Evolutionary conservation across 2,888 invertebrate species (phyloP).

Genomic region (Dorcus hopei): DNA sequence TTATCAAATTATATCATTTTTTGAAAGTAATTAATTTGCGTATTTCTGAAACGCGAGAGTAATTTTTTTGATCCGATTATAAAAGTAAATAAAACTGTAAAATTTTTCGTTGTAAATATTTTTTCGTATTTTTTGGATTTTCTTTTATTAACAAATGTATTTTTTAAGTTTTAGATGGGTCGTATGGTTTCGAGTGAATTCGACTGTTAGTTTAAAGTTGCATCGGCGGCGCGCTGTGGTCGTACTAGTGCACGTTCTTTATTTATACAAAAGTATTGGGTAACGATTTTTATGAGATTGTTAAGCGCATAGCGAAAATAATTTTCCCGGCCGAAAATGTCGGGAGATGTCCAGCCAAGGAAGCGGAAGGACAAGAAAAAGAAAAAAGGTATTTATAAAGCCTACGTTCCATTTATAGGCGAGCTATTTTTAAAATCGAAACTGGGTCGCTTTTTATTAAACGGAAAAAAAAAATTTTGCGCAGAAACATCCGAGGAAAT

Average conservation of each 20-base stretch:
- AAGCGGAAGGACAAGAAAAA: slow-evolving; percentile 81
- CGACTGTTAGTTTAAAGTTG: slow-evolving; percentile 2
- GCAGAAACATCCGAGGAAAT: slow-evolving; percentile 22
- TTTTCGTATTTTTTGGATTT: too few relatives aligned
- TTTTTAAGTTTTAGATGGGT: neutral
- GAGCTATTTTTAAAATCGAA: slow-evolving; percentile 12
- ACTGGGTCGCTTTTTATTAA: neutral
- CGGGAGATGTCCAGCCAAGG: slow-evolving; percentile 82
- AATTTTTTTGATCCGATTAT: too few relatives aligned
- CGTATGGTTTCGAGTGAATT: neutral
- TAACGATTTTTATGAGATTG: slow-evolving; percentile 19
- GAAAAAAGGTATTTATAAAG: slow-evolving; percentile 68
- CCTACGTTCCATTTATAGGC: slow-evolving; percentile 4
- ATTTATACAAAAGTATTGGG: neutral
- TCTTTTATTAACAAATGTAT: too few relatives aligned
- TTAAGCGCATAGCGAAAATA: slow-evolving; percentile 17
- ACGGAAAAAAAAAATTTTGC: too few relatives aligned
- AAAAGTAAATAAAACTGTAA: too few relatives aligned
- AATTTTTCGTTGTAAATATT: too few relatives aligned
- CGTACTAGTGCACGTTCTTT: too few relatives aligned
- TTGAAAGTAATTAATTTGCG: neutral
- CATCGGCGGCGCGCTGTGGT: neutral
- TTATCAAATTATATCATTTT: neutral
- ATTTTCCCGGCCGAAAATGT: slow-evolving; percentile 59
- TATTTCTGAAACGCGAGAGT: too few relatives aligned